phyloP scores from a whole-genome alignment of 2,113 vertebrate species.

The Silurus meridionalis region DNA sequence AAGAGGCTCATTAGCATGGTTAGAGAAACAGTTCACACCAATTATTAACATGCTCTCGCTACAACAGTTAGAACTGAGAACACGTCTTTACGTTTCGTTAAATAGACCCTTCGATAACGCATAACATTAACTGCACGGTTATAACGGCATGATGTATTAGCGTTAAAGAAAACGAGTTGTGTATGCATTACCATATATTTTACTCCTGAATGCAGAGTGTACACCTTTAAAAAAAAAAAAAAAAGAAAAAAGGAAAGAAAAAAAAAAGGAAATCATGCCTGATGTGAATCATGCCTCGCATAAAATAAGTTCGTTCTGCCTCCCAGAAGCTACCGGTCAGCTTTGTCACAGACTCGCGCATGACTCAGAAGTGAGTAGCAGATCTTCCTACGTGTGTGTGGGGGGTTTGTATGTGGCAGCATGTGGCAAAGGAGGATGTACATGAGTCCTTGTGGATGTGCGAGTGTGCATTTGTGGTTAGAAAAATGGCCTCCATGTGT shows the following conservation, averaged over 20 bases:
- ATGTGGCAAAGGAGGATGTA: constrained; percentile 17
- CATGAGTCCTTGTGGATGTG: constrained; percentile 32
- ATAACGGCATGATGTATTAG: not conserved
- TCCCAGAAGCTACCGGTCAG: not conserved
- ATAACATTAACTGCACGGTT: not conserved
- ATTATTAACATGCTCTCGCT: not conserved
- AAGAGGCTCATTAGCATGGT: constrained; percentile 17
- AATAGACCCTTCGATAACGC: not conserved
- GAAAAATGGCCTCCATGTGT: constrained; percentile 78
- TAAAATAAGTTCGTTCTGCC: not conserved
- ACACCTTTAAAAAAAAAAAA: not conserved
- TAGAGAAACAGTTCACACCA: not conserved
- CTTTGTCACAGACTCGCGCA: constrained; percentile 1
- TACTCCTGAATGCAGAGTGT: not conserved
- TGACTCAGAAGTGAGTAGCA: constrained; percentile 27
- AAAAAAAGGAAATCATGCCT: too few species aligned
- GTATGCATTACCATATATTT: not conserved
- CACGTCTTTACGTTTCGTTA: not conserved
- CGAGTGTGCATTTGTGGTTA: constrained; percentile 54
- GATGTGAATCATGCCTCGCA: constrained; percentile 17
- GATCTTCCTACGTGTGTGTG: not conserved
- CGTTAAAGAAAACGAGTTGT: not conserved
- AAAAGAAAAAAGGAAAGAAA: too few species aligned
- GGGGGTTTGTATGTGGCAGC: not conserved
- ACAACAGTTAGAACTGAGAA: not conserved